Evolutionary conservation across 2,113 vertebrate species (phyloP), one percentile per base, ranked within the genome.

Genomic region (Pelmatolapia mariae): DNA sequence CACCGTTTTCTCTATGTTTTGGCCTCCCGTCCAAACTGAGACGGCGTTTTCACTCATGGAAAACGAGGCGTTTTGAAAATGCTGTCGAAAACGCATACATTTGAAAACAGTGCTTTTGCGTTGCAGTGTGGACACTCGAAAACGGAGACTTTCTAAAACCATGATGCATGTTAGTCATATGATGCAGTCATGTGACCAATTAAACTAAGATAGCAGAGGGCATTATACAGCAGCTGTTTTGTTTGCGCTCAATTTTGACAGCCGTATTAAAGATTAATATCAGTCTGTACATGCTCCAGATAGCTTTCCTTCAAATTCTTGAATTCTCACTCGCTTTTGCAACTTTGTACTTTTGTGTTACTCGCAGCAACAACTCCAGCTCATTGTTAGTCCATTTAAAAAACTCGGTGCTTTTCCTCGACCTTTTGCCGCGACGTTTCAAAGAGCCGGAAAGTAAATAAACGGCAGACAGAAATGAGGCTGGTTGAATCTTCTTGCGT

Each of bases 391-490:
- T 54, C 53, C 6, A 0, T 50, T 50, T 18, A 50, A 8, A 50
- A 5, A 50, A 50, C 7, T 9, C 8, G 4, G 0, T 54, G 5
- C 53, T 54, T 54, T 54, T 54, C 52, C n/a, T 22, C 10, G 1
- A 22, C 52, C 1, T 54, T 22, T 12, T 54, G 52, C 52, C 1
- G 10, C n/a, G 0, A 2, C 1, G 3, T 7, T 54, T 54, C n/a
- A 54, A 54, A 4, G 10, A 54, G 10, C 1, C n/a, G 1, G 52
- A 0, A 1, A 54, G 52, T 54, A 22, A 54, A 22, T 22, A 7
- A 22, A 0, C 1, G 2, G 10, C n/a, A 22, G 52, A 22, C 52
- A 22, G 53, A 24, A 24, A 54, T 0, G 0, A 12, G 10, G 6
- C 3, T 12, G 53, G 53, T n/a, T 3, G n/a, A 54, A 24, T 0